Evolutionary conservation across 37 sponge, comb jelly and placozoan genomes (phyloP), one percentile per base, ranked within the genome.

Genomic region (Aphrocallistes beatrix): DNA sequence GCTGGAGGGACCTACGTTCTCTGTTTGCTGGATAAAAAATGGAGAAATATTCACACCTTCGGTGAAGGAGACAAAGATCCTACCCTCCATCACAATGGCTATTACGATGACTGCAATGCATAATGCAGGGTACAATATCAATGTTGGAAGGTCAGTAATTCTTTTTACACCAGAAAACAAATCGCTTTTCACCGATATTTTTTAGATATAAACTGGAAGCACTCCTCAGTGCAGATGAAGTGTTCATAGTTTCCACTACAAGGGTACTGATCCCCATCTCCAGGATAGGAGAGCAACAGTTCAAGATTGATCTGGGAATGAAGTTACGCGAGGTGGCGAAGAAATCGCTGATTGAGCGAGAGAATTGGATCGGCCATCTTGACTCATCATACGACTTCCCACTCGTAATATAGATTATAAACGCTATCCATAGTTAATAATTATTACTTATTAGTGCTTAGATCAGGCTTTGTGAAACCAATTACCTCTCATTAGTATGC

Each of bases 381-480:
- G n/a, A 19, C 17, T 60, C 75, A 60, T 30, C 75, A 3, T 60
- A 60, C 75, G 75, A 60, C 75, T 60, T 60, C 75, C 75, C 75
- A 32, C 21, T 60, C 8, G 34, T 25, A 19, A 25, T 42, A 16
- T 42, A 42, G 45, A 42, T 42, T 16, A 42, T 42, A 42, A 6
- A 42, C 45, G 45, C 45, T n/a, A n/a, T n/a, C n/a, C n/a, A n/a
- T n/a, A n/a, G n/a, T n/a, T n/a, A n/a, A n/a, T n/a, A n/a, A n/a
- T n/a, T n/a, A n/a, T n/a, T n/a, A n/a, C n/a, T n/a, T n/a, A n/a
- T n/a, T n/a, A n/a, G n/a, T n/a, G n/a, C n/a, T n/a, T n/a, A n/a
- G n/a, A n/a, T n/a, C n/a, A n/a, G n/a, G n/a, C n/a, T n/a, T n/a
- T n/a, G n/a, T n/a, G n/a, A n/a, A n/a, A n/a, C n/a, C n/a, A n/a